Conservation (phyloP, 2,888 invertebrate genomes). For the Macaria liturata region DNA sequence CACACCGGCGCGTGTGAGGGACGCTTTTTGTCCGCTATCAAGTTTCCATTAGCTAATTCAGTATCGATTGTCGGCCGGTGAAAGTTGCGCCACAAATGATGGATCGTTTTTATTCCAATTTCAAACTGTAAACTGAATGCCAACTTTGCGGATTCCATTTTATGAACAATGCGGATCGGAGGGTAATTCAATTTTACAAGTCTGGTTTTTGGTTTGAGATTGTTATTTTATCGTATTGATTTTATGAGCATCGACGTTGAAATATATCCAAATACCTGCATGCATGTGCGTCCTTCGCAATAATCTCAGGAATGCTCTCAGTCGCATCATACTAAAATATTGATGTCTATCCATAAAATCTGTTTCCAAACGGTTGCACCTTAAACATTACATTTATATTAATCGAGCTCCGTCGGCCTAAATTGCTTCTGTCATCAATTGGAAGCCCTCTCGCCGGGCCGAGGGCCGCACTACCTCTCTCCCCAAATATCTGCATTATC, state of each 20-base stretch:
- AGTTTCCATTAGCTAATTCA: slow-evolving; percentile 83
- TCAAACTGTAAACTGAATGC: slow-evolving; percentile 58
- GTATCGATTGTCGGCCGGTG: slow-evolving; percentile 68
- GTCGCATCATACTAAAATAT: slow-evolving; percentile 14
- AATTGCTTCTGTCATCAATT: slow-evolving; percentile 75
- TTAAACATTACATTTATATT: slow-evolving; percentile 66
- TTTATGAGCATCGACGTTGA: no score
- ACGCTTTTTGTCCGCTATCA: slow-evolving; percentile 77
- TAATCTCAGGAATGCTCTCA: background rate
- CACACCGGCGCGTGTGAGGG: slow-evolving; percentile 59
- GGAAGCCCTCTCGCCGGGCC: slow-evolving; percentile 43
- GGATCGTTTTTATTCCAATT: slow-evolving; percentile 74
- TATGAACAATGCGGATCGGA: slow-evolving; percentile 56
- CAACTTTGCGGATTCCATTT: slow-evolving; percentile 67
- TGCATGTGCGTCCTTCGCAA: no score
- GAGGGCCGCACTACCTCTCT: slow-evolving; percentile 43
- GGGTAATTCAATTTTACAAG: slow-evolving; percentile 56
- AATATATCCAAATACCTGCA: no score
- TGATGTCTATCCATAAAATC: slow-evolving; percentile 25
- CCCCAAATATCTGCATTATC: slow-evolving; percentile 76
- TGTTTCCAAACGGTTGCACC: slow-evolving; percentile 25
- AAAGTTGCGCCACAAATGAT: slow-evolving; percentile 69
- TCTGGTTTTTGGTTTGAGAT: slow-evolving; percentile 20
- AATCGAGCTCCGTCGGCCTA: slow-evolving; percentile 68
- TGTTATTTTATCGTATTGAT: no score